phyloP scores from a whole-genome alignment of 2,888 invertebrate genomes.

The Hypolimnas misippus region DNA sequence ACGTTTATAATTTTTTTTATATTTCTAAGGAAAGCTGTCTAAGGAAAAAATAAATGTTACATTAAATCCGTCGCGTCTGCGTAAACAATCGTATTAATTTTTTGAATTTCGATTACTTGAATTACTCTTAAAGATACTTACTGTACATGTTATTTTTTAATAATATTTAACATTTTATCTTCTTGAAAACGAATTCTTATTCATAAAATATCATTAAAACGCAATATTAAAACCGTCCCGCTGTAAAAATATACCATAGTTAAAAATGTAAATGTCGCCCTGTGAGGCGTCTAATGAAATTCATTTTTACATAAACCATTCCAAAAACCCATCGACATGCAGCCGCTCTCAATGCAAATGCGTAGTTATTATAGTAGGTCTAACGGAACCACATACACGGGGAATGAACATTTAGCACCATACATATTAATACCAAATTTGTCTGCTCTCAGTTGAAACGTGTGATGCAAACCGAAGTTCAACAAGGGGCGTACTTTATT shows the following conservation, averaged over 20 bases:
- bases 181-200: no score
- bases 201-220: not conserved
- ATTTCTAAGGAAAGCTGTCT: no score
- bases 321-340: slow-evolving; percentile 25
- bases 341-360: slow-evolving; percentile 31
- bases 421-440: no score
- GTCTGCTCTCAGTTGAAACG: not conserved
- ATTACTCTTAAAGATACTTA: no score
- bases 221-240: not conserved
- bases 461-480: not conserved
- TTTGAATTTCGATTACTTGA: no score
- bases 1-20: no score
- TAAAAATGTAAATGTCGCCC: not conserved
- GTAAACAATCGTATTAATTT: no score
- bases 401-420: not conserved
- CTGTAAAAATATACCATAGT: not conserved
- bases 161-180: no score
- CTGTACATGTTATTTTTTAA: no score
- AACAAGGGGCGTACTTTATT: slow-evolving; percentile 7
- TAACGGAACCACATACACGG: not conserved
- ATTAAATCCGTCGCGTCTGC: no score
- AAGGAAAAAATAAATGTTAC: no score
- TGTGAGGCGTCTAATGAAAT: slow-evolving; percentile 17
- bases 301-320: slow-evolving; percentile 25
- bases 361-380: slow-evolving; percentile 19